A percentile compares a stretch with the other conserved stretches of the same genome.
phyloP scores from a whole-genome alignment of 2,888 invertebrate species.

The Brachycybe producta region DNA sequence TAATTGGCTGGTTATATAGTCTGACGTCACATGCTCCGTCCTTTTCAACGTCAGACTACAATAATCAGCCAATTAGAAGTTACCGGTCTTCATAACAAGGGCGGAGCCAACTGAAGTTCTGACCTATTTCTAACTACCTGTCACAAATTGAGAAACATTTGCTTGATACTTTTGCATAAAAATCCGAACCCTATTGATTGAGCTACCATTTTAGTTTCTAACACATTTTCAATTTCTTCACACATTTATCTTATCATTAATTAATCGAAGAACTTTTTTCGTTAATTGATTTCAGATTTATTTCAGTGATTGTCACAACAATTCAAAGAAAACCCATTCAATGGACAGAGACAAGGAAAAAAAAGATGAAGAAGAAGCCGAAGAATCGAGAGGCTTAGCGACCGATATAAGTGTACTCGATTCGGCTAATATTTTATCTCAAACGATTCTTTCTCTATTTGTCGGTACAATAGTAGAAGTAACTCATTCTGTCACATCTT shows the following conservation, averaged over 20 bases:
- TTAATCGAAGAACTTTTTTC: constrained; percentile 28
- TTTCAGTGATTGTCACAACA: constrained; percentile 4
- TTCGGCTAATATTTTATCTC: constrained; percentile 37
- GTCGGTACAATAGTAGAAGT: constrained; percentile 37
- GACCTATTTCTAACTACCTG: no score
- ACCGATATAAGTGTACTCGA: constrained; percentile 32
- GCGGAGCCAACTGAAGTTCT: no score
- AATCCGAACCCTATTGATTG: no score
- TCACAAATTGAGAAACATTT: no score
- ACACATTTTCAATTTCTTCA: no score
- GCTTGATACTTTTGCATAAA: no score
- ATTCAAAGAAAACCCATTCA: not conserved
- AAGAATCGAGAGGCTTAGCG: constrained; percentile 25
- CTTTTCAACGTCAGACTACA: no score
- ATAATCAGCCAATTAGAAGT: no score
- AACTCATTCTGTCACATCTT: constrained; percentile 34
- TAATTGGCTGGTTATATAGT: no score
- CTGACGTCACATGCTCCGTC: no score
- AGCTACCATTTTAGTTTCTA: no score
- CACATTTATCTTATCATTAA: not conserved
- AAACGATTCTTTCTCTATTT: constrained; percentile 35
- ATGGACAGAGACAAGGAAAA: not conserved
- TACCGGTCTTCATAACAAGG: no score
- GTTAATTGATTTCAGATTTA: constrained; percentile 26
- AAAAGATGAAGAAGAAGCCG: constrained; percentile 6